These are phyloP conservation scores for Thamnophis elegans DNA, from an alignment of 2,797 vertebrate species.

Conservation along the genomic window DNA sequence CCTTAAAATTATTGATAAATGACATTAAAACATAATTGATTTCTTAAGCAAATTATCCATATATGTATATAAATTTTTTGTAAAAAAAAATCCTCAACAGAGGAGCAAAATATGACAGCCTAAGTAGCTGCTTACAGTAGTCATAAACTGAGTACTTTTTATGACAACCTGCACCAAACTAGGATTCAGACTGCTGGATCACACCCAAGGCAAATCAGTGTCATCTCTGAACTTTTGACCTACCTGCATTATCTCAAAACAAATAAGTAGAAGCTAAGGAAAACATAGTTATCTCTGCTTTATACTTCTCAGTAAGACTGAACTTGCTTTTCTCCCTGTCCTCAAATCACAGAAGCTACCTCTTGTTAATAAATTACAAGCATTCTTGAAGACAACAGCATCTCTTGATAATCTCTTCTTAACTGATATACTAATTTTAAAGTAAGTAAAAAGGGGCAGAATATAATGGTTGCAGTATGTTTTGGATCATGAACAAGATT, in stretches of 20 bases:
- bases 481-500: not conserved
- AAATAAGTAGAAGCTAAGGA: conserved; percentile 1
- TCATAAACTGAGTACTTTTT: not conserved
- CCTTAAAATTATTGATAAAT: not conserved
- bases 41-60: not conserved
- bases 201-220: not conserved
- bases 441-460: not conserved
- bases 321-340: not conserved
- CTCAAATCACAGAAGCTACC: not conserved
- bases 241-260: not conserved
- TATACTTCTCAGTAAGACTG: not conserved
- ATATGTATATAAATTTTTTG: not conserved
- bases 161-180: not conserved
- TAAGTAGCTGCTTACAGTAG: not conserved
- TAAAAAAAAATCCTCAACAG: not conserved
- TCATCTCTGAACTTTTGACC: conserved; percentile 16
- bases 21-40: not conserved
- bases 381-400: conserved; percentile 45
- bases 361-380: conserved; percentile 49
- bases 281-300: not conserved
- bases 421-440: conserved; percentile 36
- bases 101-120: not conserved
- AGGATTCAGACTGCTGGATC: not conserved
- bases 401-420: conserved; percentile 33
- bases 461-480: not conserved